Percentiles rank a stretch among this genome's conserved stretches.
Evolutionary conservation across 2,113 vertebrate genomes (phyloP).

Genomic region (Gopherus flavomarginatus): DNA sequence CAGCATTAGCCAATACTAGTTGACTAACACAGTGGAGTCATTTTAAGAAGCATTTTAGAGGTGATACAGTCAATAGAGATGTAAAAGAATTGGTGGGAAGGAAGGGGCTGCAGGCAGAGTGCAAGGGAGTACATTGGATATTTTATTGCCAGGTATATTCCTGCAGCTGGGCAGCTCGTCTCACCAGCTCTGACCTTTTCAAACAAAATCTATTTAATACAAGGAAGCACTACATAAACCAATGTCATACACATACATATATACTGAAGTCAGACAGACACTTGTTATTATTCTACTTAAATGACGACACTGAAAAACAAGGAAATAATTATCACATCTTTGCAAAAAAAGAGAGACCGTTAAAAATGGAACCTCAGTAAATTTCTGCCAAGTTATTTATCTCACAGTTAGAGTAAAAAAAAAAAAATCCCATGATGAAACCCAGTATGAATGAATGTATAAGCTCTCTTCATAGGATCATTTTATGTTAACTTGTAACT

Average conservation of each 20-base stretch:
- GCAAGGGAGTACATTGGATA: background rate
- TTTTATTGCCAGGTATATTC: background rate
- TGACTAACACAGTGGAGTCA: background rate
- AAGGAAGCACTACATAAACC: background rate
- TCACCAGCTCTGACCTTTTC: background rate
- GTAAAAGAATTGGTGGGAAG: too few species aligned
- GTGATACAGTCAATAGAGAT: too few species aligned
- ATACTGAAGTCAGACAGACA: background rate
- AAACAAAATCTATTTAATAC: background rate
- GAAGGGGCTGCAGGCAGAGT: fast-evolving
- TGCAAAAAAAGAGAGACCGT: background rate
- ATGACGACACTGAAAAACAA: background rate
- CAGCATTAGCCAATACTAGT: background rate
- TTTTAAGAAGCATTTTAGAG: slow-evolving; percentile 6
- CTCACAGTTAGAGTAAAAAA: background rate
- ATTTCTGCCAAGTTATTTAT: background rate
- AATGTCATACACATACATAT: background rate
- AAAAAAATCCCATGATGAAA: background rate
- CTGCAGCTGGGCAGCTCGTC: background rate
- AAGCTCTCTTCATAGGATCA: background rate
- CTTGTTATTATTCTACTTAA: background rate
- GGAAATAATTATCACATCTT: fast-evolving
- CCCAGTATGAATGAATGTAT: background rate
- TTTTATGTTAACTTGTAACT: background rate
- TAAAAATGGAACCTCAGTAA: background rate